Conservation (phyloP, 2,797 vertebrate genomes). For the Myiotriccus ornatus region DNA sequence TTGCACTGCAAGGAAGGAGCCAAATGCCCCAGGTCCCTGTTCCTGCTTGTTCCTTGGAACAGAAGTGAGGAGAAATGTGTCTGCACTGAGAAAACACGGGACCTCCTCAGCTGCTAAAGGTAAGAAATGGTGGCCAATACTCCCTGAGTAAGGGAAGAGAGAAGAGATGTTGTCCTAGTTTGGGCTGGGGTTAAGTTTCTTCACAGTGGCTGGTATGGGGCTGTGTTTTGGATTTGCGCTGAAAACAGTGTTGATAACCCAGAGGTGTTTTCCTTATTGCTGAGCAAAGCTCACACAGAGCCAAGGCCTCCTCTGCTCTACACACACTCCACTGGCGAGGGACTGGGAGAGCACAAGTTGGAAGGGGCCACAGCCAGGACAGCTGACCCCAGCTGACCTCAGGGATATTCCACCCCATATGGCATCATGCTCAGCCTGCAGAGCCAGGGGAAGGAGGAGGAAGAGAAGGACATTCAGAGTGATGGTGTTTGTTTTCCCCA, state of each 20-base stretch:
- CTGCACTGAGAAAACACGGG: background rate
- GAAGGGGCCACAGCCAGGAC: background rate
- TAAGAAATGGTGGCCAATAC: background rate
- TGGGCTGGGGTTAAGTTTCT: background rate
- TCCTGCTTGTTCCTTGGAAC: background rate
- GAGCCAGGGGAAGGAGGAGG: background rate
- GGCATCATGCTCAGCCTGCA: background rate
- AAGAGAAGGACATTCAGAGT: background rate
- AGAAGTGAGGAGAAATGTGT: background rate
- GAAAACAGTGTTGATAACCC: background rate
- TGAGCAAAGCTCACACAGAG: background rate
- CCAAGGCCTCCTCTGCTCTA: background rate
- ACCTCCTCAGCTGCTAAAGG: background rate
- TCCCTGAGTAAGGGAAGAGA: background rate
- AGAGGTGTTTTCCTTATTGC: background rate
- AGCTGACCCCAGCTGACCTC: background rate
- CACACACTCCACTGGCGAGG: background rate
- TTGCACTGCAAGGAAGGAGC: rapidly evolving
- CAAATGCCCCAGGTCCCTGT: rapidly evolving
- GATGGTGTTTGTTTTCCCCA: background rate
- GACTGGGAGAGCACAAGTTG: background rate
- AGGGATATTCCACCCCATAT: background rate
- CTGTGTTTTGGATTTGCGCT: background rate
- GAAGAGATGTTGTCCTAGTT: background rate
- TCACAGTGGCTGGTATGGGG: too few relatives aligned